Base-by-base conservation (phyloP, 2,888 invertebrate genomes). In the Mythimna lalbum region DNA sequence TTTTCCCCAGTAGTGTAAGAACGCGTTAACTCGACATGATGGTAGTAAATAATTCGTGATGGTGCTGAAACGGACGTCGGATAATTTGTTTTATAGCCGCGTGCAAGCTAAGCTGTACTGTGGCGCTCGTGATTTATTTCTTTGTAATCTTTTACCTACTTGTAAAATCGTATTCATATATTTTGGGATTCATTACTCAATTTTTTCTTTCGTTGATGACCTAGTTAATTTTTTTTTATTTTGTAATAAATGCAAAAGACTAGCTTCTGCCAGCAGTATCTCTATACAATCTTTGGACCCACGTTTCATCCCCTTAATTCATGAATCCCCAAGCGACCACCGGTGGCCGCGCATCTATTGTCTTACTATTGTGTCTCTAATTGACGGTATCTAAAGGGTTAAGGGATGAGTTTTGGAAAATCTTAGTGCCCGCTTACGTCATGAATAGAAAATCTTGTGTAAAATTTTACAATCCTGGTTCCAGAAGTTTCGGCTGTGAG, bases 21-120 rank as follows among this genome's bases (percentile, higher is more conserved):
- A 63, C 61, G 7, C 50, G 9, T 64, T 57, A 64, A 64, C 56
- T 23, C 47, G 47, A 57, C 65, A 57, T 65, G 27, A 53, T 59
- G 74, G 61, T 21, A 59, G 65, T 66, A 76, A 73, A 59, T 79
- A 63, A 76, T 76, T 63, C 53, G 76, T 50, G 50, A 69, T 64
- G 76, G 76, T 76, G 50, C 76, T 78, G 69, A 73, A 71, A 66
- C 64, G 50, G 64, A 76, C 55, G 53, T 56, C 55, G 31, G 23
- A 62, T 59, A 69, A 71, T 75, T 69, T 52, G 55, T 68, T 84
- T 84, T 73, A 76, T 59, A 31, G 39, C 63, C 68, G 53, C 53
- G 23, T 31, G 56, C 60, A 68, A 64, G 56, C 63, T 70, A 64
- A 62, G 67, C 57, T 67, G 53, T 12, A 56, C 39, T 60, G 49